Percentiles rank a stretch among this genome's conserved stretches.
These are phyloP conservation scores for Heliocidaris erythrogramma DNA, from an alignment of 35 echinoderm and acorn worm species.

Conservation along the genomic window DNA sequence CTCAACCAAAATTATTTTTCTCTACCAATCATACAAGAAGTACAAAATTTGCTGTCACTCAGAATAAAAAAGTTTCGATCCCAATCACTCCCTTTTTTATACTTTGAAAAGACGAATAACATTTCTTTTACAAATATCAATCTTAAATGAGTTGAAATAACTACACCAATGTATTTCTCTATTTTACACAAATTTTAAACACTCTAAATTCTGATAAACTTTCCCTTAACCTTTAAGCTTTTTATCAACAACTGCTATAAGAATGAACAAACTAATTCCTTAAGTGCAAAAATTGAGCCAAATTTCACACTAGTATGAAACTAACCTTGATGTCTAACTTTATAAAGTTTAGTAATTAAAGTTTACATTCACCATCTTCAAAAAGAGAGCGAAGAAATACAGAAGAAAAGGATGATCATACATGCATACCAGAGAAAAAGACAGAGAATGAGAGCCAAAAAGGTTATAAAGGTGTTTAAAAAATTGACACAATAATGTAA, in stretches of 20 bases:
- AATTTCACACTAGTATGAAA: no score
- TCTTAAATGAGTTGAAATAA: neutral
- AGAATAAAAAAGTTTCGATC: no score
- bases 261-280: no score
- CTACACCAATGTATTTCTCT: neutral
- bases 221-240: no score
- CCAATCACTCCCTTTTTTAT: no score
- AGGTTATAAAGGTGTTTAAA: neutral
- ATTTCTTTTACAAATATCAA: neutral
- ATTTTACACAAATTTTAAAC: neutral
- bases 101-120: neutral
- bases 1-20: no score
- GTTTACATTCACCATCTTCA: neutral
- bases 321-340: neutral
- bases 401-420: neutral
- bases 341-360: neutral
- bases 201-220: no score
- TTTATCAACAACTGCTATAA: neutral
- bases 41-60: no score
- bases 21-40: no score
- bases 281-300: no score
- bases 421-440: neutral
- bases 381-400: neutral
- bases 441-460: neutral
- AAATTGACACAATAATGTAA: neutral